Evolutionary conservation across 2,113 vertebrate species (phyloP).

Genomic region (Trichechus manatus): DNA sequence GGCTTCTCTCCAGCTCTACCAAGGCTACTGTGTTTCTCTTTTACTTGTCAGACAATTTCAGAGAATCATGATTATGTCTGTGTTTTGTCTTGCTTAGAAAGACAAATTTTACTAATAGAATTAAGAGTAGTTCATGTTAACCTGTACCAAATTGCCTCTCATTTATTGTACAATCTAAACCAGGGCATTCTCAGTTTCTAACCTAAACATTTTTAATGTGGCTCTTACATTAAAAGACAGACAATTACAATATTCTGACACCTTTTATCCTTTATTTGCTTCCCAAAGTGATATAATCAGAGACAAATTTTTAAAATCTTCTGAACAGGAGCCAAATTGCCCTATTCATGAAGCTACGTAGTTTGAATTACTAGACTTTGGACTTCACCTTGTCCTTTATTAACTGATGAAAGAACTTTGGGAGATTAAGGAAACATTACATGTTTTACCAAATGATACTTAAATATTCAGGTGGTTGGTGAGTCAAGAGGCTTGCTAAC

Average conservation of each 20-base stretch:
- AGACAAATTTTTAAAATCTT: conserved; percentile 8
- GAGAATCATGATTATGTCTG: not conserved
- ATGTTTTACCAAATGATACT: conserved; percentile 6
- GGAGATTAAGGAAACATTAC: not conserved
- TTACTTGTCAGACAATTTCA: conserved; percentile 33
- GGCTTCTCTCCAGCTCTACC: not conserved
- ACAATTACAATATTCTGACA: not conserved
- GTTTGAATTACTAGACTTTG: not conserved
- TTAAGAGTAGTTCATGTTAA: conserved; percentile 51
- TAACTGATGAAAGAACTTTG: not conserved
- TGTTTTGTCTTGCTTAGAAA: conserved; percentile 46
- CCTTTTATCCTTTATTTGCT: not conserved
- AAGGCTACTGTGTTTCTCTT: not conserved
- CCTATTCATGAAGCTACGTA: not conserved
- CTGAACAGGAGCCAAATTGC: not conserved
- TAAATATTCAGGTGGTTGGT: conserved; percentile 1
- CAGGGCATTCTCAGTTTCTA: not conserved
- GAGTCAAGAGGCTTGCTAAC: conserved; percentile 20
- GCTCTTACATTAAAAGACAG: not conserved
- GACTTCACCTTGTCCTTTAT: not conserved
- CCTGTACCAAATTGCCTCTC: conserved; percentile 46
- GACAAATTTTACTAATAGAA: conserved; percentile 58
- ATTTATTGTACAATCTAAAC: conserved; percentile 6
- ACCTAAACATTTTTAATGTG: conserved; percentile 33
- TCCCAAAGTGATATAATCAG: not conserved